phyloP scores from a whole-genome alignment of 2,113 vertebrate species.

The Dendrocopos noguchii region DNA sequence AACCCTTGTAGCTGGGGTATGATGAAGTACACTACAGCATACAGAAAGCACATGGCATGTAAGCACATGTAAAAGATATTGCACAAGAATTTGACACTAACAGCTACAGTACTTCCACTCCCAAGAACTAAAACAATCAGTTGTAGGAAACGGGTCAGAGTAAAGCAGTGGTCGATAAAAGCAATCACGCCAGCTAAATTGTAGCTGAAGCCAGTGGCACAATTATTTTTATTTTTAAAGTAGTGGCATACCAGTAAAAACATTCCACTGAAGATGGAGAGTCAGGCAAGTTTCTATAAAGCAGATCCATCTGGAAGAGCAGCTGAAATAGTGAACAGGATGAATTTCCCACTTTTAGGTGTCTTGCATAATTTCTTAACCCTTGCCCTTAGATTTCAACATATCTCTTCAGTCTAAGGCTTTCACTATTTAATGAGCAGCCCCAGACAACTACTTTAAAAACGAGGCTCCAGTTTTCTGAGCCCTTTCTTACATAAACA shows the following conservation, averaged over 20 bases:
- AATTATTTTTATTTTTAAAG: conserved; percentile 55
- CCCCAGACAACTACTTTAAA: neutral
- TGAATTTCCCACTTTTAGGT: conserved; percentile 64
- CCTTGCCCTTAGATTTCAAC: conserved; percentile 51
- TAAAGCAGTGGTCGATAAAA: conserved; percentile 51
- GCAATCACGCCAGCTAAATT: conserved; percentile 42
- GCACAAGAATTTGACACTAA: conserved; percentile 31
- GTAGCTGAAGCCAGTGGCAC: conserved; percentile 31
- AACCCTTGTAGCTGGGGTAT: neutral
- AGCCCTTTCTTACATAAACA: neutral
- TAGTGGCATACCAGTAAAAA: conserved; percentile 56
- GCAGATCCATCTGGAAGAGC: conserved; percentile 68
- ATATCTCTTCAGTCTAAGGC: conserved; percentile 26
- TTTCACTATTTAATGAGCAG: neutral
- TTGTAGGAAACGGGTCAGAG: neutral
- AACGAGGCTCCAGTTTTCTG: neutral
- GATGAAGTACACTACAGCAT: neutral
- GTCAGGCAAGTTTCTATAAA: conserved; percentile 49
- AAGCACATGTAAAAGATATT: conserved; percentile 38
- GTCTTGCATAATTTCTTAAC: conserved; percentile 68
- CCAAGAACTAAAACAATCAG: conserved; percentile 35
- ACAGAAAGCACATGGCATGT: neutral
- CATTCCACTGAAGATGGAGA: conserved; percentile 60
- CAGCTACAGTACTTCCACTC: conserved; percentile 44
- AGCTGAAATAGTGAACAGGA: conserved; percentile 63